A percentile compares a stretch with the other conserved stretches of the same genome.
phyloP scores from a whole-genome alignment of 2,113 vertebrate species.

The Dromas ardeola region DNA sequence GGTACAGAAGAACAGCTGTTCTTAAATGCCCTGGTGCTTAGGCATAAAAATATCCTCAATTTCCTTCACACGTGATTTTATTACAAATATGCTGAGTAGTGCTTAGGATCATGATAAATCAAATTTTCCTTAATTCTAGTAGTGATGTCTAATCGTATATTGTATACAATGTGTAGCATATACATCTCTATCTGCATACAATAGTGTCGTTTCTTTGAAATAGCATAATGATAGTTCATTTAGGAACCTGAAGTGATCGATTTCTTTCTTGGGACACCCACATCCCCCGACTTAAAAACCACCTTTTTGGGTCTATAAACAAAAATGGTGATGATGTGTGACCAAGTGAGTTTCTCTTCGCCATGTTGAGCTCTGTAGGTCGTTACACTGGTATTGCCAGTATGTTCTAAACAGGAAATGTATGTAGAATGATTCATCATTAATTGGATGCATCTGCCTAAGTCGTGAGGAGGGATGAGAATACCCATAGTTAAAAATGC shows the following conservation, averaged over 20 bases:
- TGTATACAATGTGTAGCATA: background rate
- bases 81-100: background rate
- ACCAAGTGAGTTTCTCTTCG: background rate
- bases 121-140: background rate
- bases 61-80: background rate
- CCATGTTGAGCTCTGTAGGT: background rate
- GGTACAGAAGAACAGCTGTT: background rate
- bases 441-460: slow-evolving; percentile 56
- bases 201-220: background rate
- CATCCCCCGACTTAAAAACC: background rate
- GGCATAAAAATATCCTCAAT: background rate
- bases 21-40: background rate
- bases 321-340: background rate
- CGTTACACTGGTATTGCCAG: background rate
- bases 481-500: slow-evolving; percentile 8
- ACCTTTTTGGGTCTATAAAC: background rate
- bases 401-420: slow-evolving; percentile 43
- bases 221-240: background rate
- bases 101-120: background rate
- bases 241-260: background rate
- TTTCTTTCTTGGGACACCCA: background rate
- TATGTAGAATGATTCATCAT: slow-evolving; percentile 41
- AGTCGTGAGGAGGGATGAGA: slow-evolving; percentile 42
- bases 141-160: background rate
- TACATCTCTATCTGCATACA: background rate